Conservation (phyloP, 2,113 vertebrate species). For the Halcyon senegalensis region DNA sequence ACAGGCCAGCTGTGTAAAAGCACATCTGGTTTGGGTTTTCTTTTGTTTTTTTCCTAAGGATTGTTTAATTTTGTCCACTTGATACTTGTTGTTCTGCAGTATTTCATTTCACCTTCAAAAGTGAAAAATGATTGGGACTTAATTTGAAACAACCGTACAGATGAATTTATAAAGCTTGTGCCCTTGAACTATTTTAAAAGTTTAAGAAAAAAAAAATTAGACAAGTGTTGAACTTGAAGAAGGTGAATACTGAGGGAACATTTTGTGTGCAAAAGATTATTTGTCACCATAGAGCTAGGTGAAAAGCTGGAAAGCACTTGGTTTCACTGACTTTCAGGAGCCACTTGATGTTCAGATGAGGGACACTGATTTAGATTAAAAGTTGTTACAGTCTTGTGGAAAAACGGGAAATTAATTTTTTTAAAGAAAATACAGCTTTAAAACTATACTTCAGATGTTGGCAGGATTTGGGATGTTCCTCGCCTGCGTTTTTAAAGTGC, state of each 20-base stretch:
- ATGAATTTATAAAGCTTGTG: neutral
- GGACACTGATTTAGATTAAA: neutral
- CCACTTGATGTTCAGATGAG: neutral
- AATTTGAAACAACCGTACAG: neutral
- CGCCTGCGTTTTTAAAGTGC: neutral
- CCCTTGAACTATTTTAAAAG: neutral
- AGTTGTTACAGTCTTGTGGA: neutral
- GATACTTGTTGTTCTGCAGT: neutral
- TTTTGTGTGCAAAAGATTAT: neutral
- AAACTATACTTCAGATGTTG: neutral
- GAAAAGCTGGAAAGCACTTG: neutral
- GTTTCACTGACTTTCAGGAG: neutral
- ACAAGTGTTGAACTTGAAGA: neutral
- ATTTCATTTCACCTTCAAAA: neutral
- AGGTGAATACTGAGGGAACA: neutral
- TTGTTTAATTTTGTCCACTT: neutral
- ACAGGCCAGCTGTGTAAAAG: neutral
- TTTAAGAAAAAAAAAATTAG: neutral
- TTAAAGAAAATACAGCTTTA: neutral
- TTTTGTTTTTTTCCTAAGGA: neutral
- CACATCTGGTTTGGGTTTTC: neutral
- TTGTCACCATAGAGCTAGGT: neutral
- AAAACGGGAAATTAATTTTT: neutral
- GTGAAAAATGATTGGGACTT: neutral
- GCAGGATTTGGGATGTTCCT: neutral